Evolutionary conservation across 2,113 vertebrate species (phyloP), one percentile per base, ranked within the genome.

Genomic region (Ictidomys tridecemlineatus): DNA sequence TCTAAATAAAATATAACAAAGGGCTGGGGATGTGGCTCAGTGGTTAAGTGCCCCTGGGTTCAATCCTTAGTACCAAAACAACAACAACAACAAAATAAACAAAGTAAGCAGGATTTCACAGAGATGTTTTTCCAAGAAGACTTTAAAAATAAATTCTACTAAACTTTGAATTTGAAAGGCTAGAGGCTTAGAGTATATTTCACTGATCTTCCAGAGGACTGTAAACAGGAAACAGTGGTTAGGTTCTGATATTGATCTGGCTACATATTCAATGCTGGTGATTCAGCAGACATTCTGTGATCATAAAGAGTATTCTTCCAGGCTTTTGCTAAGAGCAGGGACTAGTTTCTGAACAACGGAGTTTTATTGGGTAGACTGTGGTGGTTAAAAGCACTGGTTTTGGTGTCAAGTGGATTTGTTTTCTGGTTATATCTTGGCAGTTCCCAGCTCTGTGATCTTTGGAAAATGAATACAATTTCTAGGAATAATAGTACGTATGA

Each of bases 81-180:
- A 16, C 18, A 53, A 53, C 17, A 18, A 56, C 18, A 9, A 48
- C 10, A 12, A 48, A 48, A 12, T 12, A 48, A 51, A 51, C 1
- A 22, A 20, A 20, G 56, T 51, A 56, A 58, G 56, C 0, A 4
- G 39, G 26, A 86, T 93, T 93, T 94, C n/a, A 73, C 39, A 58
- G 5, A 61, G 56, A 51, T 42, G 67, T 91, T 92, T 95, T 95
- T 67, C 45, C 28, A 94, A 96, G 39, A 80, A 20, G n/a, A 56
- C 7, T 85, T 89, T 61, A 90, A 96, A 96, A 94, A 79, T 86
- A 93, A 92, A 94, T 84, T 92, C 37, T 2, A 28, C n/a, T 73
- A 45, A 97, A 85, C 48, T 96, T 96, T 53, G 45, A 14, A 92
- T 87, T 87, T 83, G 77, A 92, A 95, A 89, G 70, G 24, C 37